Evolutionary conservation across 2,888 invertebrate species (phyloP).

Genomic region (Mongoloraphidia duomilia): DNA sequence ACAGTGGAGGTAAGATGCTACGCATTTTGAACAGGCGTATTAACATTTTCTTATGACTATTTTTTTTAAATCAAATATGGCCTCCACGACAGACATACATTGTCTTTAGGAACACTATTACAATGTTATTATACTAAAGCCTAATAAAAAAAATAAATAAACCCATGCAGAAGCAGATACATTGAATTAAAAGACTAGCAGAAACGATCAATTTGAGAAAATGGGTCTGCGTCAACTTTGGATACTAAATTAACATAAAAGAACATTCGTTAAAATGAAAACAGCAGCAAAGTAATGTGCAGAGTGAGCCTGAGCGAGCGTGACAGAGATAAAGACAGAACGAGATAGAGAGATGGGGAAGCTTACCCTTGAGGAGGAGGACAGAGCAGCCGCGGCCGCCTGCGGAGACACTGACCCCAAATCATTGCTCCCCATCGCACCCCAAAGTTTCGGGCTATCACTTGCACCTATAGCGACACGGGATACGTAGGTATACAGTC

Average conservation of each 20-base stretch:
- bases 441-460: constrained; percentile 39
- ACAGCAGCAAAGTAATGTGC: constrained; percentile 15
- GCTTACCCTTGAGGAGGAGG: constrained; percentile 49
- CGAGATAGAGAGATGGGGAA: constrained; percentile 22
- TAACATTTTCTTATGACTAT: no score
- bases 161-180: background rate
- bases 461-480: constrained; percentile 29
- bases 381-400: constrained; percentile 28
- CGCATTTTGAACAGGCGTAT: no score
- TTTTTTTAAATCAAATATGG: no score
- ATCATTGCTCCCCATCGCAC: constrained; percentile 33
- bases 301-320: constrained; percentile 15
- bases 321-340: constrained; percentile 13
- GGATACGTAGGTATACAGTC: constrained; percentile 20
- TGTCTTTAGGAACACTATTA: no score
- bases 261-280: constrained; percentile 16
- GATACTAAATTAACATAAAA: constrained; percentile 17
- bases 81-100: no score
- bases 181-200: background rate
- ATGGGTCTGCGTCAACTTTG: background rate
- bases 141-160: background rate
- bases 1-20: no score
- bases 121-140: no score
- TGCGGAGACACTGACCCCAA: constrained; percentile 37
- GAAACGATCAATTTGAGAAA: constrained; percentile 3